Evolutionary conservation across 2,113 vertebrate genomes (phyloP).

Genomic region (Hippolais icterina): DNA sequence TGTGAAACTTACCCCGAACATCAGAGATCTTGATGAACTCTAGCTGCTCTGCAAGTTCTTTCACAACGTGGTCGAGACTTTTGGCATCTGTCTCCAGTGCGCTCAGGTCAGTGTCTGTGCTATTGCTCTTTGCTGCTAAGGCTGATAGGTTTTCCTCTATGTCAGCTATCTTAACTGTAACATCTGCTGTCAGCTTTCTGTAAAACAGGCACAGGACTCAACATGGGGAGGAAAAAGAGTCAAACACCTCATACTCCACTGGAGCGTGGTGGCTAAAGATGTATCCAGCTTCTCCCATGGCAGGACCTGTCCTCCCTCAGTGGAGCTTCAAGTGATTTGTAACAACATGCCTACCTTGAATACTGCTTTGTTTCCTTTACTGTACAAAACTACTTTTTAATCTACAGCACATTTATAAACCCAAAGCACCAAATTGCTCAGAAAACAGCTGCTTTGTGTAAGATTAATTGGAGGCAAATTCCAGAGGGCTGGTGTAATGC

Average conservation of each 20-base stretch:
- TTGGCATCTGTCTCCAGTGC: constrained; percentile 79
- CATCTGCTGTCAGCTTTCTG: constrained; percentile 85
- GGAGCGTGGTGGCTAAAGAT: neutral
- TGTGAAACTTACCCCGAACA: constrained; percentile 81
- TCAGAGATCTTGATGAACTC: constrained; percentile 97
- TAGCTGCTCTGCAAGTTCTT: constrained; percentile 87
- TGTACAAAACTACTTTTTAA: constrained; percentile 8
- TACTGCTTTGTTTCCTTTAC: constrained; percentile 32
- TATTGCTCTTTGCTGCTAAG: constrained; percentile 73
- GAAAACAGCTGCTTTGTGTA: constrained; percentile 49
- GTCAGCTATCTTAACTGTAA: constrained; percentile 81
- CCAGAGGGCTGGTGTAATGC: constrained; percentile 22
- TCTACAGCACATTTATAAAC: constrained; percentile 37
- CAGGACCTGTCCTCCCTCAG: neutral
- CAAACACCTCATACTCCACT: neutral
- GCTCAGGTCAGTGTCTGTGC: constrained; percentile 73
- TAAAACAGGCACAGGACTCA: constrained; percentile 2
- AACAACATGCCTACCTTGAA: neutral
- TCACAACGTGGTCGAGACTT: constrained; percentile 81
- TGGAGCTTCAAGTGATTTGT: neutral
- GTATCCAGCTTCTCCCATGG: neutral
- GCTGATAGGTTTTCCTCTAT: constrained; percentile 79
- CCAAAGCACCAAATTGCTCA: constrained; percentile 25
- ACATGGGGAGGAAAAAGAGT: neutral
- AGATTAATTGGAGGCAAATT: constrained; percentile 29